Conservation (phyloP, 2,113 vertebrate species). For the Pterocles gutturalis region DNA sequence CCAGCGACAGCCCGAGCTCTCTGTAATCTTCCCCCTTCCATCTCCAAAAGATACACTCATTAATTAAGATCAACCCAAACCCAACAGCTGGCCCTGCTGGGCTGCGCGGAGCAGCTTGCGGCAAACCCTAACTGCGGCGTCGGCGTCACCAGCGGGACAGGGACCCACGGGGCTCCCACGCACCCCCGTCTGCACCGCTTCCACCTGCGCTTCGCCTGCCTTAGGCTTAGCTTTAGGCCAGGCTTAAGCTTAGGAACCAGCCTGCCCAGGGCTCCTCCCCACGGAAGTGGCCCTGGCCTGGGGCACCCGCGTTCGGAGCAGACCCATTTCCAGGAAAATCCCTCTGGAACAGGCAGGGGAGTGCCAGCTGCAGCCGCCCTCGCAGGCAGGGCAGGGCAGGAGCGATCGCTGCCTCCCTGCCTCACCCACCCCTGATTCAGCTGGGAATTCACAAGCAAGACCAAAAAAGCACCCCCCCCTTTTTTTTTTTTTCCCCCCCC, state of each 20-base stretch:
- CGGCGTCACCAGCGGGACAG: not conserved
- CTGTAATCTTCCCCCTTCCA: not conserved
- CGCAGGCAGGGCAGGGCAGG: not conserved
- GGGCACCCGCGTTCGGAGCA: rapidly evolving
- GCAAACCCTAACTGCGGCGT: not conserved
- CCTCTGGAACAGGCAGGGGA: not conserved
- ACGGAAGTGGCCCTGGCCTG: not conserved
- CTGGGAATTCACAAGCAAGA: not conserved
- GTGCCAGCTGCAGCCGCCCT: not conserved
- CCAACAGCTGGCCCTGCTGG: not conserved
- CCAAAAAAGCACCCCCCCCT: not conserved
- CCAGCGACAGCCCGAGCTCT: not conserved
- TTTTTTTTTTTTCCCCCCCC: not conserved
- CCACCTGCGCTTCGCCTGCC: no score
- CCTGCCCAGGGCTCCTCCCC: not conserved
- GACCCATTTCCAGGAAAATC: not conserved
- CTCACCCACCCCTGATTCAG: not conserved
- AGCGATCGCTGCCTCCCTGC: not conserved
- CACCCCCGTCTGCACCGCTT: not conserved
- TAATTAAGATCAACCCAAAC: not conserved
- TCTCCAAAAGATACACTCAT: not conserved
- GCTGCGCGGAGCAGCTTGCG: not conserved
- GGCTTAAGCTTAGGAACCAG: not conserved
- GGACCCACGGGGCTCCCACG: not conserved
- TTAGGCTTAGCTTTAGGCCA: not conserved